phyloP scores from a whole-genome alignment of 2,888 invertebrate species.

The Caenorhabditis auriculariae region DNA sequence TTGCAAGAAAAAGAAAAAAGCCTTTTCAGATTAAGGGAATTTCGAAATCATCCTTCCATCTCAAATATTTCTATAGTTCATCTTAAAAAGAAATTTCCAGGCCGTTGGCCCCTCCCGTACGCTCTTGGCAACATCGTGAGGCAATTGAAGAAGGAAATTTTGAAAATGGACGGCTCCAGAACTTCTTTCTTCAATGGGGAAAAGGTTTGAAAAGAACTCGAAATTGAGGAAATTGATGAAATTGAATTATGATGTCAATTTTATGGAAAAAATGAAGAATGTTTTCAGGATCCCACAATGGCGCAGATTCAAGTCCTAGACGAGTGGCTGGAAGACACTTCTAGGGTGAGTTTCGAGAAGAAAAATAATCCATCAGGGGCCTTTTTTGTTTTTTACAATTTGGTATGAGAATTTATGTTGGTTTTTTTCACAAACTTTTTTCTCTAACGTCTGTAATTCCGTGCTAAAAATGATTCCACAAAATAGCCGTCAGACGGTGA shows the following conservation, averaged over 20 bases:
- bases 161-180: conserved; percentile 10
- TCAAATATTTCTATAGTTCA: background rate
- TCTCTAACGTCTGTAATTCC: too few relatives aligned
- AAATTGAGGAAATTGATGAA: too few relatives aligned
- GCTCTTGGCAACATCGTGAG: conserved; percentile 55
- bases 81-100: conserved; percentile 7
- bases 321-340: conserved; percentile 1
- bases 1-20: background rate
- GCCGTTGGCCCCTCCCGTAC: conserved; percentile 47
- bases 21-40: too few relatives aligned
- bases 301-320: background rate
- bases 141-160: conserved; percentile 46
- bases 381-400: too few relatives aligned
- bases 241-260: too few relatives aligned
- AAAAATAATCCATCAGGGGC: too few relatives aligned
- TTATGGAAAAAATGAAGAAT: conserved; percentile 2
- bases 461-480: too few relatives aligned
- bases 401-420: too few relatives aligned
- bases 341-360: background rate
- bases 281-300: background rate
- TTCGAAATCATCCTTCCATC: background rate
- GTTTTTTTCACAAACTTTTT: too few relatives aligned
- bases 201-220: too few relatives aligned
- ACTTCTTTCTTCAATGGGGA: too few relatives aligned
- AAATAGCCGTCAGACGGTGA: too few relatives aligned